Evolutionary conservation across 1,140 invertebrate genomes (phyloP).

Genomic region (Pseudomyrmex sp.): DNA sequence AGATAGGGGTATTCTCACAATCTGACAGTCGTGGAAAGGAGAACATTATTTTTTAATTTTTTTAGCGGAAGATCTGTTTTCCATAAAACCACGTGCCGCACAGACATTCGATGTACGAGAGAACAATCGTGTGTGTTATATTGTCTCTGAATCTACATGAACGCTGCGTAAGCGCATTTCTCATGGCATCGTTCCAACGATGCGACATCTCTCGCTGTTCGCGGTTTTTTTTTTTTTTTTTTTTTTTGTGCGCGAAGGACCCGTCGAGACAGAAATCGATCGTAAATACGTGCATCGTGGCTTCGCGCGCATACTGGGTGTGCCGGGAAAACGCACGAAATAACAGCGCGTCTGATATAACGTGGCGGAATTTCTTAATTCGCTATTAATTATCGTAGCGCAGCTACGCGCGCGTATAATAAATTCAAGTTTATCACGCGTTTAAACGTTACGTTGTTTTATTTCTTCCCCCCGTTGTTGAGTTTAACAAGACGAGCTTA

Average conservation of each 20-base stretch:
- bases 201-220: background rate
- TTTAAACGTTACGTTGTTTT: background rate
- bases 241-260: constrained; percentile 44
- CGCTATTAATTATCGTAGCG: background rate
- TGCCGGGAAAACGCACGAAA: background rate
- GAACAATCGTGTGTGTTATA: constrained; percentile 17
- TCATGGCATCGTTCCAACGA: constrained; percentile 18
- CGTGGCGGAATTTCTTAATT: background rate
- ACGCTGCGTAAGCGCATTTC: constrained; percentile 14
- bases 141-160: constrained; percentile 30
- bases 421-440: too few relatives aligned
- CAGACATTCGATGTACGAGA: background rate
- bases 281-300: constrained; percentile 30
- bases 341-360: too few relatives aligned
- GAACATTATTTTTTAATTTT: too few relatives aligned
- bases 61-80: constrained; percentile 13
- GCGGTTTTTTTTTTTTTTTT: background rate
- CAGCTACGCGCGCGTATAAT: background rate
- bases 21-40: background rate
- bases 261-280: constrained; percentile 61
- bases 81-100: background rate
- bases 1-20: background rate
- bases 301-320: constrained; percentile 31
- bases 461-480: background rate
- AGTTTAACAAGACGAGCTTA: constrained; percentile 7